Evolutionary conservation across 2,888 invertebrate genomes (phyloP).

Genomic region (Stenodema calcarata): DNA sequence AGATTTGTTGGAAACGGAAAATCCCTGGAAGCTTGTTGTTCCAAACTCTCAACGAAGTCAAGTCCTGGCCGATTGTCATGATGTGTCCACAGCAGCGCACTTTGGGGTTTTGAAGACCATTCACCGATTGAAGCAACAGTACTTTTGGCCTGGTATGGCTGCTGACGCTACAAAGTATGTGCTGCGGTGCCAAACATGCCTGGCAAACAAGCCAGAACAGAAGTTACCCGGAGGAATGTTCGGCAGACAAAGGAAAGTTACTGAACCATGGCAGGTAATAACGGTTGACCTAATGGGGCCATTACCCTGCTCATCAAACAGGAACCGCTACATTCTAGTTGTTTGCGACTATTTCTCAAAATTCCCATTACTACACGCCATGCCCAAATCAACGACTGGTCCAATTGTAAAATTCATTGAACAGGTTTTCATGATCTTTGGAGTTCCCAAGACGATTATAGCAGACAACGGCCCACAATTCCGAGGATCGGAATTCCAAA

Average conservation of each 20-base stretch:
- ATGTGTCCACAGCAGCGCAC: background rate
- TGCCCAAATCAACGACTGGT: background rate
- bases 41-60: conserved; percentile 44
- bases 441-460: background rate
- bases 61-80: background rate
- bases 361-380: background rate
- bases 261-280: conserved; percentile 6
- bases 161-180: background rate
- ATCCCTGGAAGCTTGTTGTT: background rate
- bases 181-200: background rate
- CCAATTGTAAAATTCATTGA: background rate
- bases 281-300: background rate
- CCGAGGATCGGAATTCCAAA: background rate
- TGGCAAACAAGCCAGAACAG: background rate
- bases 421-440: background rate
- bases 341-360: background rate
- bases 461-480: background rate
- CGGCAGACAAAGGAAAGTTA: background rate
- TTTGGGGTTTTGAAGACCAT: background rate
- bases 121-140: background rate
- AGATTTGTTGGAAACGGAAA: background rate
- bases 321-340: background rate
- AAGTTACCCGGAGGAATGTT: background rate
- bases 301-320: background rate
- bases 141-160: background rate